These are phyloP conservation scores for Oncorhynchus masou DNA, from an alignment of 2,113 vertebrate genomes.

Conservation along the genomic window DNA sequence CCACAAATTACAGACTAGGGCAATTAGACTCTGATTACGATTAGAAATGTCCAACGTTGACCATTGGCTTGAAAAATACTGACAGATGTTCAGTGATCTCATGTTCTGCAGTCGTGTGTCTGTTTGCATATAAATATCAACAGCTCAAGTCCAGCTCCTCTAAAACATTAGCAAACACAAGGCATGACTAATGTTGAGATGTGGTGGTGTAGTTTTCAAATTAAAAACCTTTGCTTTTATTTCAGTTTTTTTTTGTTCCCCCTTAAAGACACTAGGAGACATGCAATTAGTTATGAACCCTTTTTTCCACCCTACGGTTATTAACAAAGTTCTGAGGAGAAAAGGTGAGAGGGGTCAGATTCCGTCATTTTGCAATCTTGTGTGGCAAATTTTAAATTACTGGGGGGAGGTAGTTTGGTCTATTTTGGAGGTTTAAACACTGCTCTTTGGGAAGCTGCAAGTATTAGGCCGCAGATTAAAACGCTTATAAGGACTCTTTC, in stretches of 20 bases:
- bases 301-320: conserved; percentile 27
- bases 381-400: conserved; percentile 30
- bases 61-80: conserved; percentile 53
- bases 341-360: conserved; percentile 19
- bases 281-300: conserved; percentile 18
- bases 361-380: conserved; percentile 21
- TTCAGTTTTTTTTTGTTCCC: not conserved
- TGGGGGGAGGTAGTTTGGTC: not conserved
- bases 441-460: conserved; percentile 15
- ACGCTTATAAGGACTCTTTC: conserved; percentile 21
- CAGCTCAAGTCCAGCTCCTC: no score
- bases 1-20: no score
- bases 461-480: conserved; percentile 28
- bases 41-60: conserved; percentile 52
- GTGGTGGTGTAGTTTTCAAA: not conserved
- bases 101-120: conserved; percentile 7
- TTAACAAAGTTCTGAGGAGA: conserved; percentile 21
- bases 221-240: not conserved
- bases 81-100: conserved; percentile 59
- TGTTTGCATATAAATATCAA: no score
- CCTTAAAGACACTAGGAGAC: conserved; percentile 9
- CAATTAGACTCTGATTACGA: conserved; percentile 59
- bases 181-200: not conserved
- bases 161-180: no score
- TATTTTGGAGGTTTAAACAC: conserved; percentile 15